Conservation (phyloP, 2,113 vertebrate genomes). For the Thunnus maccoyii region DNA sequence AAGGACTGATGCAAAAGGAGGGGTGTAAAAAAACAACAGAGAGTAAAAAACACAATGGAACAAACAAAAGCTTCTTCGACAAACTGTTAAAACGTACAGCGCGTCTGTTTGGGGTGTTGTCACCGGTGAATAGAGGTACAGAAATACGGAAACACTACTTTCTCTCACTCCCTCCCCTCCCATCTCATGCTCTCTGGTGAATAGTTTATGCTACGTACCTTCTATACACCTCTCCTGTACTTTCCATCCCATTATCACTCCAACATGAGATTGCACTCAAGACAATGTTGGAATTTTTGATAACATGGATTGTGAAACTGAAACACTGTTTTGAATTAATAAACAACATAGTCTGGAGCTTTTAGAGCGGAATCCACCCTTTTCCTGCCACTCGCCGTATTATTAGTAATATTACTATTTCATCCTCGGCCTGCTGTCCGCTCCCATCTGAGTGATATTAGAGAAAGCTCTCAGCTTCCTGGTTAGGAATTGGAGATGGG, state of each 20-base stretch:
- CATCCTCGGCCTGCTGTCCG: conserved; percentile 66
- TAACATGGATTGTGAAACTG: conserved; percentile 85
- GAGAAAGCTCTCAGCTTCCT: conserved; percentile 77
- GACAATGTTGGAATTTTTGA: conserved; percentile 86
- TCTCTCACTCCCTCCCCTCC: conserved; percentile 67
- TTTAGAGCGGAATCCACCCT: conserved; percentile 74
- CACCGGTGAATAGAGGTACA: conserved; percentile 65
- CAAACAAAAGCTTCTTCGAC: conserved; percentile 83
- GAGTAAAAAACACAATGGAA: conserved; percentile 70
- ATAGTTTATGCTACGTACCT: conserved; percentile 82
- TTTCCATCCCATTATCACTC: conserved; percentile 79
- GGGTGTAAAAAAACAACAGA: conserved; percentile 63
- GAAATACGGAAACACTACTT: conserved; percentile 67
- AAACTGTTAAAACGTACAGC: conserved; percentile 81
- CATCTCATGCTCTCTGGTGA: conserved; percentile 77
- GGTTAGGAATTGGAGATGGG: conserved; percentile 56
- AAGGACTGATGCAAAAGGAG: conserved; percentile 70
- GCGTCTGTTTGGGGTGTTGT: conserved; percentile 77
- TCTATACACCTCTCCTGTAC: conserved; percentile 71
- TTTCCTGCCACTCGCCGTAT: conserved; percentile 70
- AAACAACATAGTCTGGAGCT: conserved; percentile 83
- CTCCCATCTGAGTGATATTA: conserved; percentile 69
- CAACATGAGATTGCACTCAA: conserved; percentile 87
- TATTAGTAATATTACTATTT: conserved; percentile 83
- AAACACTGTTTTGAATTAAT: conserved; percentile 88